Conservation (phyloP, 2,113 vertebrate species). For the Mirounga angustirostris region DNA sequence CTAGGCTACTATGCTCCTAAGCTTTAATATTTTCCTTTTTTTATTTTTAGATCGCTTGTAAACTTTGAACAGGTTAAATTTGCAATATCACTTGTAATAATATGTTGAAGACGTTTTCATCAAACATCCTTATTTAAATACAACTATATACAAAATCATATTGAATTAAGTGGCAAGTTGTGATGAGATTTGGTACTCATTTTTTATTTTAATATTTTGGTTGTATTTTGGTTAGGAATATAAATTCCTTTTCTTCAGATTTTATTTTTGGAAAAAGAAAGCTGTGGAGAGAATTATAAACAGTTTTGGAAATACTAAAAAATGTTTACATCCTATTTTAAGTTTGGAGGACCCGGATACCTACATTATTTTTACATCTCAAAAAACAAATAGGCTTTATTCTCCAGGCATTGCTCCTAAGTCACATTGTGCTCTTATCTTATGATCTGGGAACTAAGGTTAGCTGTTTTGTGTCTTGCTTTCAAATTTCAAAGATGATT, state of each 20-base stretch:
- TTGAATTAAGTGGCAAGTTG: background rate
- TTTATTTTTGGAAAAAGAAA: conserved; percentile 15
- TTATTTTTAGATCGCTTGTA: background rate
- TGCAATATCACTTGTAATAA: background rate
- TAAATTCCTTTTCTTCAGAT: background rate
- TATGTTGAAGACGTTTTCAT: background rate
- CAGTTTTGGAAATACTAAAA: background rate
- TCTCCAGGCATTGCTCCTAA: conserved; percentile 82
- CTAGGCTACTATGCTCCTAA: background rate
- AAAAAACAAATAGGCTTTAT: conserved; percentile 84
- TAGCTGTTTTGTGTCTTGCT: conserved; percentile 83
- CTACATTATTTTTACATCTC: conserved; percentile 83
- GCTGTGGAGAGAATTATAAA: background rate
- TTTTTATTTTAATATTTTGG: conserved; percentile 31
- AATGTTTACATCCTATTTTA: conserved; percentile 44
- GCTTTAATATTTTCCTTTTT: background rate
- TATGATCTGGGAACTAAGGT: conserved; percentile 82
- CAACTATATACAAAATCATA: background rate
- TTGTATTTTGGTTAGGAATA: conserved; percentile 10
- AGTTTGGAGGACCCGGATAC: conserved; percentile 68
- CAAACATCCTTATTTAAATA: conserved; percentile 35
- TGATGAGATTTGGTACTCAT: background rate
- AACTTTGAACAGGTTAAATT: conserved; percentile 19
- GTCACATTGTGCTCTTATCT: conserved; percentile 85
- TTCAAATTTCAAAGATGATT: conserved; percentile 85